Conservation (phyloP, 2,888 invertebrate genomes). For the Acleris emargana region DNA sequence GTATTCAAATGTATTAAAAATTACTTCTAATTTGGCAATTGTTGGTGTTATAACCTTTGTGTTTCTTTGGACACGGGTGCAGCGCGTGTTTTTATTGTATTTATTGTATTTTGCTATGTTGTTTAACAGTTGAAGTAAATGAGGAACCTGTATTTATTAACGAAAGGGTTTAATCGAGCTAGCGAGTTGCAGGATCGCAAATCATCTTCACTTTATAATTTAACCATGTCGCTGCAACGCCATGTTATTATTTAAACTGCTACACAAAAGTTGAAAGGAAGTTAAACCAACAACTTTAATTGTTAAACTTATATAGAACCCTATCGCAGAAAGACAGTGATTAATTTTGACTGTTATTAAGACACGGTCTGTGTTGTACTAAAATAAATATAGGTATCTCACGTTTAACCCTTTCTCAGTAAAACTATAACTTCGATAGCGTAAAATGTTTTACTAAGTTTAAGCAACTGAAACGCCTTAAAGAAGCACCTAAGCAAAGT, state of each 20-base stretch:
- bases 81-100: slow-evolving; percentile 29
- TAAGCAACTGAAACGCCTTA: not conserved
- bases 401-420: no score
- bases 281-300: no score
- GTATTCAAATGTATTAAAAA: slow-evolving; percentile 52
- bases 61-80: slow-evolving; percentile 30
- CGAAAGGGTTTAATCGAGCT: not conserved
- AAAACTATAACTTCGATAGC: no score
- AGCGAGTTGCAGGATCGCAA: not conserved
- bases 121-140: slow-evolving; percentile 11
- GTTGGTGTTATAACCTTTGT: slow-evolving; percentile 27
- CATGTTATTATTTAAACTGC: no score
- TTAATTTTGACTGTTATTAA: no score
- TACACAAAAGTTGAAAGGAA: no score
- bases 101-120: slow-evolving; percentile 20
- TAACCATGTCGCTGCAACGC: no score
- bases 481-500: not conserved
- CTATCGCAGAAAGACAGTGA: no score
- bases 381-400: no score
- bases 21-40: slow-evolving; percentile 54
- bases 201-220: not conserved
- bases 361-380: no score
- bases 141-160: slow-evolving; percentile 15
- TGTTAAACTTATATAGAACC: no score
- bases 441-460: not conserved